Base-by-base conservation (phyloP, 2,888 invertebrate species). In the Nymphalis polychloros region DNA sequence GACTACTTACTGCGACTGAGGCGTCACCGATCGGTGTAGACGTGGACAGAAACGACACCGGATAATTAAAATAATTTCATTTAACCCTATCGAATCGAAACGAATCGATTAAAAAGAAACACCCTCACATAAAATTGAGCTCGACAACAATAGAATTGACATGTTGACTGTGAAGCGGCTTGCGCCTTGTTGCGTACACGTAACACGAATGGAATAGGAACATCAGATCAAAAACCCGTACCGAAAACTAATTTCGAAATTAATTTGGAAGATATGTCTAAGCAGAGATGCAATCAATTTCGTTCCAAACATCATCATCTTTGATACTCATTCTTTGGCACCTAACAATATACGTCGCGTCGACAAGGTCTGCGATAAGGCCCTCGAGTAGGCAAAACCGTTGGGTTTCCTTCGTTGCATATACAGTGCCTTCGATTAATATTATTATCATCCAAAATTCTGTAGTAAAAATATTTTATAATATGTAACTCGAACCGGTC, bases 261-360 rank as follows among this genome's bases (percentile, higher is more conserved):
- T 41, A 87, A 86, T 90, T 91, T 89, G 89, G 89, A 92, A 91
- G 88, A 87, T 86, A 86, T 83, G 82, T 84, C 83, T 81, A 83
- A 84, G 81, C 81, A 83, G 78, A 85, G 85, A 89, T 87, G 87
- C 88, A 83, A 85, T 84, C 83, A 78, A 78, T 88, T 73, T 72
- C 81, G 86, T 87, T 87, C 84, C 86, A 84, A 85, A 88, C 84
- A 87, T 83, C 78, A 73, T 79, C 81, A 84, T 89, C 92, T 92
- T 92, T 92, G 92, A 92, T 92, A 90, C 84, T 86, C 87, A 87
- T 84, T 92, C 92, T 92, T 92, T 92, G 92, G 92, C 92, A 92
- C 92, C 90, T 89, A 89, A 89, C 85, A 81, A 78, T 83, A 81
- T 80, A 86, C 81, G 82, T 87, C 84, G 79, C 80, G 83, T 79